Base-by-base conservation (phyloP, 1,140 invertebrate genomes). In the Globodera rostochiensis region DNA sequence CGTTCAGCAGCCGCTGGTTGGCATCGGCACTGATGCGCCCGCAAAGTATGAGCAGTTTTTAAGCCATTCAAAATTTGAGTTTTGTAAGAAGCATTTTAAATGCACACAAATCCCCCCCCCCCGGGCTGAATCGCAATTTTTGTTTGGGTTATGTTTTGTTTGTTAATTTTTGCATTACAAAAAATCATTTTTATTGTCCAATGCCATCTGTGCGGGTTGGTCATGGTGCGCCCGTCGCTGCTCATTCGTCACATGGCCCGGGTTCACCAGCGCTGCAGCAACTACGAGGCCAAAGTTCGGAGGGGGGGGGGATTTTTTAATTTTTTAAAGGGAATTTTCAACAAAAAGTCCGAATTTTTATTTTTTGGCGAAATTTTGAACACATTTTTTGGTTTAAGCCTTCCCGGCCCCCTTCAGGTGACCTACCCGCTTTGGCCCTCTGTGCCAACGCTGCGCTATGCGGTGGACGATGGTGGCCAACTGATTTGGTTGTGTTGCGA, bases 191-290 rank as follows among this genome's bases (percentile, higher is more conserved):
- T 74, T 6, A 74, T 21, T 8, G 3, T 70, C n/a, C 49, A 74
- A 57, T 74, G 73, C 45, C 73, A 74, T 9, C 6, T 74, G 25
- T 74, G 73, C 45, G 73, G 73, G 7, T 6, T 74, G 73, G 25
- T 74, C 21, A 74, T 74, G n/a, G 50, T 74, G 7, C 49, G 66
- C 19, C 73, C 73, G 45, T 74, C 73, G 73, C 73, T 74, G 73
- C 73, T 74, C 73, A 21, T 74, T 5, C n/a, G 73, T 8, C 73
- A 74, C 73, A 74, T 74, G 73, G 21, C 45, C 45, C 73, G 73
- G n/a, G 66, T 70, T 36, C 73, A 74, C 19, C n/a, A 74, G 8
- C 73, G 66, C 9, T 9, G 8, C 25, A 4, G 8, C 21, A 46
- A 74, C 45, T 74, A 13, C 66, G n/a, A 21, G 11, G 73, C 73